Evolutionary conservation across 2,797 vertebrate genomes (phyloP).

Genomic region (Cirrhinus mrigala): DNA sequence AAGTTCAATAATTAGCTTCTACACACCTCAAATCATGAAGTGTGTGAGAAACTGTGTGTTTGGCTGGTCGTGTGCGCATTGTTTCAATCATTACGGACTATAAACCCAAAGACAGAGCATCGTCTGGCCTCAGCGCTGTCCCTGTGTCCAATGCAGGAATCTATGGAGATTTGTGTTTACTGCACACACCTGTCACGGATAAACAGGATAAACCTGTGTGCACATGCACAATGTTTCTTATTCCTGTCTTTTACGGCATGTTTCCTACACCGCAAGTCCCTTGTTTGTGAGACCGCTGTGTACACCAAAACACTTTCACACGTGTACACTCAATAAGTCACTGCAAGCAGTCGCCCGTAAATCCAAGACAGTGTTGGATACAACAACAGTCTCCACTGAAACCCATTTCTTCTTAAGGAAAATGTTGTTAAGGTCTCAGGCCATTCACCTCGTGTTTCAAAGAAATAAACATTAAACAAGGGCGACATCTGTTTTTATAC

Average conservation of each 20-base stretch:
- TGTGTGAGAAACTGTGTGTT: not conserved
- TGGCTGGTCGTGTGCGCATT: conserved; percentile 1
- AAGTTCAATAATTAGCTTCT: not conserved
- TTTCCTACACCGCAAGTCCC: conserved; percentile 15
- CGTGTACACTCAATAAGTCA: conserved; percentile 13
- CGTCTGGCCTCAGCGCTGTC: not conserved
- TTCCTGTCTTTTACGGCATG: conserved; percentile 24
- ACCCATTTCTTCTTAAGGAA: conserved; percentile 18
- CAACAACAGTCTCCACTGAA: not conserved
- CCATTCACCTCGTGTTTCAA: conserved; percentile 21
- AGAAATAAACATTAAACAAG: conserved; percentile 33
- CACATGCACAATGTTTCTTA: conserved; percentile 22
- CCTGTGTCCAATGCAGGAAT: conserved; percentile 29
- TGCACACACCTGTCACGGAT: conserved; percentile 43
- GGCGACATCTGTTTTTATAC: conserved; percentile 30
- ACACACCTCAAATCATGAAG: not conserved
- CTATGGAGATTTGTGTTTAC: conserved; percentile 47
- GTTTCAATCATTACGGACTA: conserved; percentile 6
- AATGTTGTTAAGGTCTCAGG: conserved; percentile 21
- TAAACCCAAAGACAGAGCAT: not conserved
- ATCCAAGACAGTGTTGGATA: conserved; percentile 17
- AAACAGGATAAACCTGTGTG: conserved; percentile 38
- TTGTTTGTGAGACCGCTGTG: conserved; percentile 3
- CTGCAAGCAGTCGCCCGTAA: conserved; percentile 7
- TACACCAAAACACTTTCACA: not conserved